These are phyloP conservation scores for Apotomis capreana DNA, from an alignment of 2,888 invertebrate genomes.

Conservation along the genomic window DNA sequence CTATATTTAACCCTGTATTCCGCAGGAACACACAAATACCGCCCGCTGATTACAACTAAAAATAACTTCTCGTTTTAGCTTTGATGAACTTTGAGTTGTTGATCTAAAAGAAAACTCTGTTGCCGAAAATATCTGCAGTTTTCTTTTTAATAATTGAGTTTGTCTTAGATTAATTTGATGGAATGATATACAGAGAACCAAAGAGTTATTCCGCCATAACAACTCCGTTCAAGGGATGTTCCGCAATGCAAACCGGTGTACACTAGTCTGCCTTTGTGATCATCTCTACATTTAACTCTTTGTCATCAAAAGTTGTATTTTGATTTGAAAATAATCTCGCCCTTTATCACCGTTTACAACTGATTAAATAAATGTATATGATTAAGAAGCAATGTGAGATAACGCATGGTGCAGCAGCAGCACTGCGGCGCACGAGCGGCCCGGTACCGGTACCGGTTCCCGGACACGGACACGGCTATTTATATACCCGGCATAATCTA, in stretches of 20 bases:
- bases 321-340: conserved; percentile 1
- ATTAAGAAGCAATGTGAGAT: conserved; percentile 13
- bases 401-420: neutral
- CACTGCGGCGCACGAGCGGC: neutral
- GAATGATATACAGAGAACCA: too few species aligned
- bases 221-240: too few species aligned
- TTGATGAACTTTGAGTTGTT: neutral
- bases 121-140: neutral
- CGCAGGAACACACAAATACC: conserved; percentile 16
- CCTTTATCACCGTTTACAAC: neutral
- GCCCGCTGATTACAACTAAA: conserved; percentile 20
- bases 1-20: conserved; percentile 23
- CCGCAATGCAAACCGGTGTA: too few species aligned
- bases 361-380: conserved; percentile 10
- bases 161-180: neutral
- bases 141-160: neutral
- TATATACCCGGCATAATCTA: neutral
- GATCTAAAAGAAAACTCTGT: neutral
- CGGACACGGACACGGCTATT: neutral
- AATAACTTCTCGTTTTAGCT: conserved; percentile 5
- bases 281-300: too few species aligned
- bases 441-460: too few species aligned
- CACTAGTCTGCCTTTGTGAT: too few species aligned
- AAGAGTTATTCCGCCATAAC: too few species aligned
- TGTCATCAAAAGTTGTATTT: neutral